phyloP scores from a whole-genome alignment of 2,888 invertebrate species.

The Amphipyra tragopoginis region DNA sequence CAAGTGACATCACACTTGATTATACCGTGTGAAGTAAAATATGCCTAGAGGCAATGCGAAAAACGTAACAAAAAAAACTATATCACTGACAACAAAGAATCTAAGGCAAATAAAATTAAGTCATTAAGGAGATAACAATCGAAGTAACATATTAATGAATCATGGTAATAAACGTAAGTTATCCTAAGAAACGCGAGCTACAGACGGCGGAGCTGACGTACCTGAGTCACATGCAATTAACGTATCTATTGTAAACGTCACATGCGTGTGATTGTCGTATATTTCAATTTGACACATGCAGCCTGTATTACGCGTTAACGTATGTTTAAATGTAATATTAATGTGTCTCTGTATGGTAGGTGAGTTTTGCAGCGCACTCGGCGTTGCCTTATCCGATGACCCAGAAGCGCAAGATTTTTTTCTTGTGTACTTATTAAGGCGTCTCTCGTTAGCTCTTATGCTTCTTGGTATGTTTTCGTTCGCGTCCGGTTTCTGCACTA shows the following conservation, averaged over 20 bases:
- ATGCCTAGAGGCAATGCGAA: conserved; percentile 43
- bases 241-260: conserved; percentile 73
- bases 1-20: conserved; percentile 44
- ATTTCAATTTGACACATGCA: conserved; percentile 84
- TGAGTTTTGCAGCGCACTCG: conserved; percentile 61
- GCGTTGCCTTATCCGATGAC: conserved; percentile 65
- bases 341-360: conserved; percentile 69
- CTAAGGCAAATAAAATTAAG: conserved; percentile 57
- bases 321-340: conserved; percentile 77
- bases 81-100: conserved; percentile 53
- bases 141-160: conserved; percentile 48
- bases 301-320: conserved; percentile 62
- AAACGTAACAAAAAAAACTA: conserved; percentile 49
- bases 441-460: conserved; percentile 46
- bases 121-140: conserved; percentile 58
- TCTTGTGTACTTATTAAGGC: conserved; percentile 36
- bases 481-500: conserved; percentile 25
- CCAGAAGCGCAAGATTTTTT: conserved; percentile 55
- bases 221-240: conserved; percentile 56
- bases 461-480: conserved; percentile 40
- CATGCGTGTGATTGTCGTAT: conserved; percentile 65
- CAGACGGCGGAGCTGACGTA: conserved; percentile 48
- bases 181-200: conserved; percentile 40
- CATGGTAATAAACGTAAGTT: conserved; percentile 37
- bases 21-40: conserved; percentile 40